Base-by-base conservation (phyloP, 2,113 vertebrate species). In the Oxygymnocypris stewartii region DNA sequence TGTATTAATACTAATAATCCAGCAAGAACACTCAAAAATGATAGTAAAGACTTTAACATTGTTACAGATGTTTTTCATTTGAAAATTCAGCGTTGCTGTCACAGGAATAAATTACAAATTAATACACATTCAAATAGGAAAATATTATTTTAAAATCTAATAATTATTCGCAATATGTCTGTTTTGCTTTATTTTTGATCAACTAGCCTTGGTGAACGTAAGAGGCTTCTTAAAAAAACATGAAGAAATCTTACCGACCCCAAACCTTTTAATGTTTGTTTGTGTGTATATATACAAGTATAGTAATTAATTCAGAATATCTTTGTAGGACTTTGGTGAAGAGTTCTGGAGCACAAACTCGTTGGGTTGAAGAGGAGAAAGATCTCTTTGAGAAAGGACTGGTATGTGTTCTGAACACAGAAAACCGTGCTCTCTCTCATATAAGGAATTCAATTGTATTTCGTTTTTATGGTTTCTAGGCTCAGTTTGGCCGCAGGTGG, bases 361-460 rank as follows among this genome's bases (percentile, higher is more conserved):
- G 97, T 79, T 99, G 98, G 98, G 97, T 96, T 1, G 77, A 93
- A 84, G 95, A 97, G 92, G 98, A 99, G 90, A 99, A 97, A 91
- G 95, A 96, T 4, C 93, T 97, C 25, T 99, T 99, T 96, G 97
- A 99, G 87, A 95, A 97, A 91, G 98, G 98, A 88, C 92, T 99
- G 92, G 98, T 99, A 93, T 67, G 40, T 71, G 28, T 63, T 25
- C 4, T 73, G n/a, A 47, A 51, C 13, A 49, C 20, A 40, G 35
- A 8, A 82, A 35, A 82, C 16, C 42, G 61, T 69, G 40, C 16
- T 63, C 13, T n/a, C 14, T 57, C 16, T 31, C 13, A 44, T 20
- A 5, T 44, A n/a, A 31, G 13, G 9, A 37, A 35, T 16, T 6
- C 3, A n/a, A 35, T 37, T 20, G 20, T 13, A 31, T 69, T 79